Base-by-base conservation (phyloP, 1,140 invertebrate genomes). In the Drosophila ananassae region DNA sequence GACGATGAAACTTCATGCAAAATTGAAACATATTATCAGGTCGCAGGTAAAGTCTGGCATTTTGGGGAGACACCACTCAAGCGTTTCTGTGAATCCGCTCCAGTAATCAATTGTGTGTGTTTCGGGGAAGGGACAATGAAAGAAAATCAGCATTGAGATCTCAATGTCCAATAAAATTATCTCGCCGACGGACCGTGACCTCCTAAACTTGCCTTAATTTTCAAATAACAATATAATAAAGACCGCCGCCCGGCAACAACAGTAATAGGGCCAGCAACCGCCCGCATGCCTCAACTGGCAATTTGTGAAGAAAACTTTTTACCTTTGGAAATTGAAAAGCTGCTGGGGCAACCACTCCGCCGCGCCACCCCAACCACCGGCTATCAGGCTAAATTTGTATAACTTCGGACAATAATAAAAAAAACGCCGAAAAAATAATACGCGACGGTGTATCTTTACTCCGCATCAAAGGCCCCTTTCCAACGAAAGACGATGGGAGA, bases 271-370 rank as follows among this genome's bases (percentile, higher is more conserved):
- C 25, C 55, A 72, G 54, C 52, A 59, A 62, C 71, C 72, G 60
- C 47, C 54, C 50, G 34, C 72, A 84, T 47, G 63, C 61, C 57
- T 54, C 63, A 78, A 71, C 77, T 75, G 82, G 47, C 81, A 87
- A 85, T 87, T 85, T 87, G 73, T 50, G 54, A 77, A 50, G 60
- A 58, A 54, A 85, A 85, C 72, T 72, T 80, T 80, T 77, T 81
- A 66, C 47, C 74, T 66, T 63, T 56, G 54, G 67, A 81, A 87
- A 85, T 85, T 87, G 81, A 85, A 87, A 85, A 87, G 64, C 47
- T 34, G 55, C 68, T 53, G 30, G 48, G 46, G 61, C 61, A 64
- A 46, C 56, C 44, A 21, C 41, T 10, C 13, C 54, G 6, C 34
- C 41, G 10, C 52, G 3, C 34, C 34, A 44, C 60, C 60, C 78